Conservation (phyloP, 1,140 invertebrate species). For the Drosophila tropicalis region DNA sequence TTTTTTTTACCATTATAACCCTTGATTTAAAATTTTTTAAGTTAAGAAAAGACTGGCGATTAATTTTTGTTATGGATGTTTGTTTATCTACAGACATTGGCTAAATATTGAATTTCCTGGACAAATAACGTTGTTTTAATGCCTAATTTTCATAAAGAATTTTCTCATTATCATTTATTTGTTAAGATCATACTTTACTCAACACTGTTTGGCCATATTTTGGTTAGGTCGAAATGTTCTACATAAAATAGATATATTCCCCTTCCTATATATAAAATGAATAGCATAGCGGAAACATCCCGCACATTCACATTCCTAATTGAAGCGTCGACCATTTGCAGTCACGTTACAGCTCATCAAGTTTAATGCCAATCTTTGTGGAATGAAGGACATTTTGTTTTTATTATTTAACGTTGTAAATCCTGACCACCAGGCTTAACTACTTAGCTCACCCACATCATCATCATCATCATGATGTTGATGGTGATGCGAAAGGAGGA, state of each 20-base stretch:
- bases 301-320: slow-evolving; percentile 14
- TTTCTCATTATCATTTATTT: too few species aligned
- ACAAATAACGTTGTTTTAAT: too few species aligned
- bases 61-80: too few species aligned
- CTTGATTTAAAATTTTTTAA: too few species aligned
- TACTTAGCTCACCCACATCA: slow-evolving; percentile 7
- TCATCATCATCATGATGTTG: neutral
- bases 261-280: neutral
- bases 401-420: slow-evolving; percentile 10
- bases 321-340: slow-evolving; percentile 17
- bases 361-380: slow-evolving; percentile 15
- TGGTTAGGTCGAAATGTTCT: neutral
- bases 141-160: too few species aligned
- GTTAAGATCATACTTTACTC: neutral
- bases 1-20: too few species aligned
- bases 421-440: slow-evolving; percentile 2
- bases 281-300: neutral
- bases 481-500: neutral
- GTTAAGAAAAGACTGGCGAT: too few species aligned
- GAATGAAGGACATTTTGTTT: slow-evolving; percentile 10
- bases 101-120: too few species aligned
- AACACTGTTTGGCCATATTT: neutral
- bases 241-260: neutral
- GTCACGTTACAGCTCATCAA: slow-evolving; percentile 21
- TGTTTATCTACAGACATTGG: too few species aligned